Percentiles rank a stretch among this genome's conserved stretches.
Conservation (phyloP, 2,113 vertebrate genomes). For the Sciurus niger region DNA sequence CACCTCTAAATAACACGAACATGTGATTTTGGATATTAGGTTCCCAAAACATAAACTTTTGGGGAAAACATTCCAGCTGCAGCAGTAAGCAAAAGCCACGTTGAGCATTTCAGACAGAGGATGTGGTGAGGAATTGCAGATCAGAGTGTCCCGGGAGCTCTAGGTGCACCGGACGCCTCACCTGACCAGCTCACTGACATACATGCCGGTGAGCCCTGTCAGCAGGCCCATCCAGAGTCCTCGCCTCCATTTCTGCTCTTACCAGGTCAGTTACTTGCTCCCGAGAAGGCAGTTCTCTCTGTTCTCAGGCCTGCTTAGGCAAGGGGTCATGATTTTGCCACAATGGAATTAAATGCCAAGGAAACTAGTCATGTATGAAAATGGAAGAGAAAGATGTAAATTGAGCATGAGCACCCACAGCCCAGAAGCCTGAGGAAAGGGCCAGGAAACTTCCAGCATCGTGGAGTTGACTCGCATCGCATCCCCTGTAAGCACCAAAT, state of each 20-base stretch:
- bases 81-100: not conserved
- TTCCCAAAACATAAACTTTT: not conserved
- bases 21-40: too few species aligned
- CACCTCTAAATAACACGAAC: not conserved
- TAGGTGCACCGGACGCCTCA: not conserved
- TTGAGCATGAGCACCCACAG: not conserved
- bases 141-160: accelerated
- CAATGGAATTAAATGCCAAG: not conserved
- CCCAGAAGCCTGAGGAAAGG: not conserved
- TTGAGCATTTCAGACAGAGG: not conserved
- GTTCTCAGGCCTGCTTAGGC: not conserved
- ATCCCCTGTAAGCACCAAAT: not conserved
- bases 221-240: accelerated
- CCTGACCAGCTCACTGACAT: accelerated
- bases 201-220: not conserved
- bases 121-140: not conserved
- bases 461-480: accelerated
- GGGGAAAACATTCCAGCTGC: not conserved
- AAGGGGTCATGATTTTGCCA: not conserved
- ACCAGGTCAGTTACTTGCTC: accelerated
- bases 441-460: not conserved
- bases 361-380: not conserved
- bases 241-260: not conserved
- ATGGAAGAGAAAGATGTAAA: not conserved
- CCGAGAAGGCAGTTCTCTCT: too few species aligned